phyloP scores from a whole-genome alignment of 2,113 vertebrate genomes.

The human (Homo sapiens) region DNA sequence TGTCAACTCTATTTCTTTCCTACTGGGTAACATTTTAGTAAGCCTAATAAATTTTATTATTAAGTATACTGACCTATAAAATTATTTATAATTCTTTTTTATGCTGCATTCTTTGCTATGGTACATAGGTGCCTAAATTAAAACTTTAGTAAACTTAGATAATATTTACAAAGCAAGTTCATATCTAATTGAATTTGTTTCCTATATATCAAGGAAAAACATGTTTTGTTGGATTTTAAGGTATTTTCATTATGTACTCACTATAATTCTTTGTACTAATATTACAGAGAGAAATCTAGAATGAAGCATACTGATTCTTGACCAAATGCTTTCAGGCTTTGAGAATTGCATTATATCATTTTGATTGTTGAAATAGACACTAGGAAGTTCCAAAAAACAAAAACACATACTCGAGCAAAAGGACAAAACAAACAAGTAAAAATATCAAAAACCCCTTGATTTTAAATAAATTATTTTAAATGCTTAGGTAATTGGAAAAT shows the following conservation, averaged over 20 bases:
- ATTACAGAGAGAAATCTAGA: constrained; percentile 23
- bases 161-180: constrained; percentile 30
- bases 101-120: neutral
- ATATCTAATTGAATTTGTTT: constrained; percentile 16
- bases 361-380: neutral
- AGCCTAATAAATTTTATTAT: constrained; percentile 52
- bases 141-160: constrained; percentile 48
- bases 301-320: neutral
- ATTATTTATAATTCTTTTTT: constrained; percentile 10
- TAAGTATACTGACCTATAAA: constrained; percentile 57
- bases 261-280: constrained; percentile 8
- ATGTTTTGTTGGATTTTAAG: neutral
- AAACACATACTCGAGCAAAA: neutral
- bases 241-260: constrained; percentile 21
- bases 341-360: neutral
- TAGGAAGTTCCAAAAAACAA: neutral
- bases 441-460: neutral
- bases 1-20: constrained; percentile 31
- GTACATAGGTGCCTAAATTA: neutral
- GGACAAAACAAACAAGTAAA: neutral
- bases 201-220: constrained; percentile 8
- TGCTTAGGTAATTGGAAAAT: neutral
- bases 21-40: constrained; percentile 25
- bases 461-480: neutral
- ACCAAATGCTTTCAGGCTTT: neutral